Conservation (phyloP, 2,113 vertebrate species). For the Rhineura floridana region DNA sequence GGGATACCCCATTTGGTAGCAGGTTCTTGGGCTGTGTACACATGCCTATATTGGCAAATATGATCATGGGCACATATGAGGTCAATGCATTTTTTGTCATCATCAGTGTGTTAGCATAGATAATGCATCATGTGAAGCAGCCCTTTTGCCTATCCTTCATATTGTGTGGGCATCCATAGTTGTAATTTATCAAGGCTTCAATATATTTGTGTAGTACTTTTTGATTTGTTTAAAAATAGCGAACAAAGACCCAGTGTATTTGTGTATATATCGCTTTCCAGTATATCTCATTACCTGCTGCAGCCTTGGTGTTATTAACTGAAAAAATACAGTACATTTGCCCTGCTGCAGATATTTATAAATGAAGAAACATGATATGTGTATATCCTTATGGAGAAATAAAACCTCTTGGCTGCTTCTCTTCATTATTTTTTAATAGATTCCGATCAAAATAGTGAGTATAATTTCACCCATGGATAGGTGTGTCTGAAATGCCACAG, state of each 20-base stretch:
- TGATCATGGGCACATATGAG: not conserved
- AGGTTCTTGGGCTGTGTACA: not conserved
- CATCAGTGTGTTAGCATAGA: not conserved
- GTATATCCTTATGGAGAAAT: not conserved
- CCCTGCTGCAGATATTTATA: not conserved
- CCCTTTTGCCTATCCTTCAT: conserved; percentile 1
- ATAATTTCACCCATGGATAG: not conserved
- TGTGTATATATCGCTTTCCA: not conserved
- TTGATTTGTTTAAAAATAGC: not conserved
- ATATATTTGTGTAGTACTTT: not conserved
- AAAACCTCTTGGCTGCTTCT: not conserved
- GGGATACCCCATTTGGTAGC: not conserved
- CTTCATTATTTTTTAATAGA: not conserved
- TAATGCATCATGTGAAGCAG: not conserved
- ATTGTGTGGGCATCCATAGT: not conserved
- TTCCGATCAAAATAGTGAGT: conserved; percentile 24
- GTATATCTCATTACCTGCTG: too few relatives aligned
- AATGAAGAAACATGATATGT: not conserved
- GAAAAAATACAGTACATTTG: not conserved
- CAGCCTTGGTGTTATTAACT: not conserved
- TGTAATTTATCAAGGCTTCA: not conserved
- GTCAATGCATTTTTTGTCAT: not conserved
- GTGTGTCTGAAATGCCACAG: not conserved
- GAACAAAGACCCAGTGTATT: too few relatives aligned
- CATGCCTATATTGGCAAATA: not conserved